phyloP scores from a whole-genome alignment of 2,797 vertebrate species.

The Acanthurus lineatus region DNA sequence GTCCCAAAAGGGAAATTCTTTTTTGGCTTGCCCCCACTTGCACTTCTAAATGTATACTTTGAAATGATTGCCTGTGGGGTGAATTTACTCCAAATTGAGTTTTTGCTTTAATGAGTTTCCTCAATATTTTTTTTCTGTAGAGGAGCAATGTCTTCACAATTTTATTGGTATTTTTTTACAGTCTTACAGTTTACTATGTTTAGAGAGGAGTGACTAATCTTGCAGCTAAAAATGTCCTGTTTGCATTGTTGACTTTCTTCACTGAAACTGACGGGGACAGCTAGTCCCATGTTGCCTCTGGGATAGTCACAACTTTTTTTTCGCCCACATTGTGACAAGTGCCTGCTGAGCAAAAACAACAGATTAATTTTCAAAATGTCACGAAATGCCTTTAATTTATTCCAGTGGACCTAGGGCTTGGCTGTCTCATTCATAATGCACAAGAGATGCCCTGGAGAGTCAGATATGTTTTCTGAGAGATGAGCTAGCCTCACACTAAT shows the following conservation, averaged over 20 bases:
- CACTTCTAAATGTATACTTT: conserved; percentile 54
- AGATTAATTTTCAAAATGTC: conserved; percentile 78
- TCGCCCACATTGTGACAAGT: conserved; percentile 59
- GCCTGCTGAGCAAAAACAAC: conserved; percentile 66
- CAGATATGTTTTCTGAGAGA: conserved; percentile 74
- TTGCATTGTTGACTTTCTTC: conserved; percentile 62
- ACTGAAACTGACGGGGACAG: conserved; percentile 46
- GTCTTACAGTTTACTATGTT: conserved; percentile 23
- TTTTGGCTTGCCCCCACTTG: conserved; percentile 39
- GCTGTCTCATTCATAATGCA: conserved; percentile 77
- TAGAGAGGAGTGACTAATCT: conserved; percentile 42
- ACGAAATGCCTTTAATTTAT: conserved; percentile 76
- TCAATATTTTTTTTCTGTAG: conserved; percentile 26
- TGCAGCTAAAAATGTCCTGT: conserved; percentile 49
- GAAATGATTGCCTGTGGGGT: conserved; percentile 56
- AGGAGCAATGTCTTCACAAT: conserved; percentile 33
- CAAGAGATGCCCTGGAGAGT: conserved; percentile 71
- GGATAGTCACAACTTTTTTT: conserved; percentile 56
- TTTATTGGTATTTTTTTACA: conserved; percentile 35
- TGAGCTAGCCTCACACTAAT: conserved; percentile 71
- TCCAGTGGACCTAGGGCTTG: conserved; percentile 54
- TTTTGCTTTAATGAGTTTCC: conserved; percentile 61
- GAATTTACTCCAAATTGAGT: conserved; percentile 67
- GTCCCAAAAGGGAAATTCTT: conserved; percentile 48
- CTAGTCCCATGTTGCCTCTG: conserved; percentile 46